Evolutionary conservation across 2,797 vertebrate genomes (phyloP), one percentile per base, ranked within the genome.

Genomic region (Echiichthys vipera): DNA sequence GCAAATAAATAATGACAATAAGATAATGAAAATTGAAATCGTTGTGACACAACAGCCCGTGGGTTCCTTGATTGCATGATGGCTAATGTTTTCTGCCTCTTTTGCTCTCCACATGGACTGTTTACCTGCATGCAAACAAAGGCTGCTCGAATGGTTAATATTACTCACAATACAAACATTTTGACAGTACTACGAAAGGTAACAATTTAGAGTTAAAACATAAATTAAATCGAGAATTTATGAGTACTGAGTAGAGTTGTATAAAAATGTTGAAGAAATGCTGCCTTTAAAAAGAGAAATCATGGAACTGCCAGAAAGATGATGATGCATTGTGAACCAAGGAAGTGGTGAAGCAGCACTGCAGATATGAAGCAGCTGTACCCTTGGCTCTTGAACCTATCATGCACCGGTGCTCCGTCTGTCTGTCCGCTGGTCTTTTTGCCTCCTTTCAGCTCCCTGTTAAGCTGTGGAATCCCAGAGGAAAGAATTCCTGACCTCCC

Each of bases 401-500:
- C 65, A 58, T 53, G 54, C 83, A 65, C 69, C 34, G 15, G 47
- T 40, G 55, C 57, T 50, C 53, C 69, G 24, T 71, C 74, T 61
- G 42, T 77, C 74, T 62, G 50, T 68, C 66, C 22, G 27, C 50
- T 45, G 57, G 53, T 71, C 64, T 81, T 39, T 58, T 61, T 53
- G 36, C 39, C 74, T 71, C 49, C 47, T 65, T 32, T 62, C 68
- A 62, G 72, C 77, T 76, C 65, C 49, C 12, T 0, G 25, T 32
- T 42, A 64, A 53, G 57, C 63, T 70, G 62, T 32, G n/a, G 34
- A 65, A 20, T 84, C 87, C 74, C 63, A 27, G 24, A 71, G 84
- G 83, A 84, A 59, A 65, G 64, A 69, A 65, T 57, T 65, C 22
- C 49, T 79, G 72, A 88, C 84, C 85, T 84, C 57, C 42, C 72